phyloP scores from a whole-genome alignment of 2,797 vertebrate species.

The Chanos chanos region DNA sequence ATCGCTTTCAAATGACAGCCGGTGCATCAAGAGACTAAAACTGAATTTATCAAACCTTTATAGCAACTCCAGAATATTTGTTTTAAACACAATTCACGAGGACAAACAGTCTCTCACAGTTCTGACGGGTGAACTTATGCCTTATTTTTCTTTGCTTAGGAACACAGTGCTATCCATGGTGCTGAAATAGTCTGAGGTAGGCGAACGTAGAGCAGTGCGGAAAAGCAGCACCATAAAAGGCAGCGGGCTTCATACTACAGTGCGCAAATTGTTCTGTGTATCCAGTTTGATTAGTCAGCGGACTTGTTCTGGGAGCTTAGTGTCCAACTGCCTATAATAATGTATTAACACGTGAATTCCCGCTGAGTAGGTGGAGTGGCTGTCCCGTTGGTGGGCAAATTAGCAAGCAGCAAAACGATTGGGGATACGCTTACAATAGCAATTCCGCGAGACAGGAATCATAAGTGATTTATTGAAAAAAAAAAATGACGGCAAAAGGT shows the following conservation, averaged over 20 bases:
- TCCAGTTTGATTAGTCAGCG: slow-evolving; percentile 17
- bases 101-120: no score
- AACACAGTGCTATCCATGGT: slow-evolving; percentile 48
- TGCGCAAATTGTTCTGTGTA: neutral
- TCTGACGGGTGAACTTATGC: neutral
- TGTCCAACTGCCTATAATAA: slow-evolving; percentile 37
- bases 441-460: no score
- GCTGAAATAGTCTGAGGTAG: slow-evolving; percentile 49
- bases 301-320: slow-evolving; percentile 43
- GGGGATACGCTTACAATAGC: slow-evolving; percentile 15
- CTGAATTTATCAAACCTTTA: slow-evolving; percentile 5
- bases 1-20: slow-evolving; percentile 38
- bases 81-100: neutral
- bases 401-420: slow-evolving; percentile 46
- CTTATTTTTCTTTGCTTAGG: slow-evolving; percentile 52
- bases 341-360: slow-evolving; percentile 48
- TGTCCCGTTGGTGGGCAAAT: slow-evolving; percentile 36
- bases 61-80: neutral
- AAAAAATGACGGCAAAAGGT: neutral
- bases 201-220: neutral
- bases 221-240: neutral
- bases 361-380: slow-evolving; percentile 39
- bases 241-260: no score
- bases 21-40: slow-evolving; percentile 8
- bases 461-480: no score